Evolutionary conservation across 2,888 invertebrate genomes (phyloP).

Genomic region (Psylliodes chrysocephalus): DNA sequence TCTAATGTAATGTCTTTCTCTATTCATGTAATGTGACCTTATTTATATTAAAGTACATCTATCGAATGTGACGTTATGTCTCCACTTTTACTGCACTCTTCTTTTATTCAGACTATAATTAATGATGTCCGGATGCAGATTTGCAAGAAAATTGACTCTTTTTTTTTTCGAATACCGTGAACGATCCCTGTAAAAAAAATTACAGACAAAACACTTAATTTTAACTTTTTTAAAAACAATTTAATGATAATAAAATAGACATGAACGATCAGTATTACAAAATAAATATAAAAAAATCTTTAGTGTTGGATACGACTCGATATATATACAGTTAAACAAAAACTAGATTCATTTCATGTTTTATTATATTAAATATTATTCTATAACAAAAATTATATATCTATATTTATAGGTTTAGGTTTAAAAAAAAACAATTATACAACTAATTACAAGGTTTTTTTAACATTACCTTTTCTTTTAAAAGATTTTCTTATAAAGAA

Average conservation of each 20-base stretch:
- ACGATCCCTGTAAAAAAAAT: neutral
- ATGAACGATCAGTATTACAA: conserved; percentile 53
- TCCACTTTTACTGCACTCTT: no score
- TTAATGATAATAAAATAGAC: conserved; percentile 53
- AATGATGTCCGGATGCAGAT: no score
- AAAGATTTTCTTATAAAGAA: conserved; percentile 64
- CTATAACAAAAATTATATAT: conserved; percentile 64
- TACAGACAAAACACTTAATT: neutral
- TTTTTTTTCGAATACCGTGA: no score
- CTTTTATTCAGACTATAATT: no score
- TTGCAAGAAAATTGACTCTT: no score
- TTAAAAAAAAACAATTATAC: conserved; percentile 62
- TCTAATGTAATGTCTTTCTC: no score
- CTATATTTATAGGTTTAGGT: conserved; percentile 56
- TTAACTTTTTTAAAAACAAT: conserved; percentile 46
- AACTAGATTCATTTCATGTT: conserved; percentile 51
- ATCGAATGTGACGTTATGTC: no score
- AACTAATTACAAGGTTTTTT: conserved; percentile 63
- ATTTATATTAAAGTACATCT: no score
- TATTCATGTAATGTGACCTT: no score
- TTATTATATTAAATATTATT: conserved; percentile 62
- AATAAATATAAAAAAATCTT: conserved; percentile 53
- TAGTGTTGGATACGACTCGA: conserved; percentile 44
- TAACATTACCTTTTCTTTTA: conserved; percentile 56
- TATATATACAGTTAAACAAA: conserved; percentile 51